phyloP scores from a whole-genome alignment of 2,113 vertebrate genomes.

The Mugil cephalus region DNA sequence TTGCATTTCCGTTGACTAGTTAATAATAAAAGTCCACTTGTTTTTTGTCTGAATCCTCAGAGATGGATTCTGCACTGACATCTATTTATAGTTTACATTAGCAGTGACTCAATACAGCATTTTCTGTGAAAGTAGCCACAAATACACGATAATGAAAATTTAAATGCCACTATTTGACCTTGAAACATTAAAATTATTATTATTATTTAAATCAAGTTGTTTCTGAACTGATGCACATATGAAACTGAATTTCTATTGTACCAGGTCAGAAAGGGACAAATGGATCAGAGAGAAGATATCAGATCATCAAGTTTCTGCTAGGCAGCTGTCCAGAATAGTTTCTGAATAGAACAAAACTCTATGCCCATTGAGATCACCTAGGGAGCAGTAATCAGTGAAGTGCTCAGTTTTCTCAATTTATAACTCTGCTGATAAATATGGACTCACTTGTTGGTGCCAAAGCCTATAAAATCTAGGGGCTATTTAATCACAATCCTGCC shows the following conservation, averaged over 20 bases:
- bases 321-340: background rate
- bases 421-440: conserved; percentile 53
- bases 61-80: too few species aligned
- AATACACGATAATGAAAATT: too few species aligned
- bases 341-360: background rate
- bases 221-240: background rate
- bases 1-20: too few species aligned
- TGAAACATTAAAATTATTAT: too few species aligned
- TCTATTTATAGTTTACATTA: too few species aligned
- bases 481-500: conserved; percentile 71
- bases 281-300: background rate
- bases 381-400: conserved; percentile 53
- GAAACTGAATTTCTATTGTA: too few species aligned
- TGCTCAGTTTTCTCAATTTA: conserved; percentile 56
- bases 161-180: too few species aligned
- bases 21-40: too few species aligned
- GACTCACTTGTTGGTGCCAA: conserved; percentile 54
- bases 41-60: too few species aligned
- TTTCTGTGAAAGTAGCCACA: too few species aligned
- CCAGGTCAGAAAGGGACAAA: background rate
- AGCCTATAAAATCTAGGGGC: conserved; percentile 57
- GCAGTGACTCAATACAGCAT: too few species aligned
- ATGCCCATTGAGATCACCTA: conserved; percentile 37
- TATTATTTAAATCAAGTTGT: too few species aligned
- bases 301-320: background rate